Evolutionary conservation across 1,140 invertebrate genomes (phyloP), one percentile per base, ranked within the genome.

Genomic region (Bilobella aurantiaca): DNA sequence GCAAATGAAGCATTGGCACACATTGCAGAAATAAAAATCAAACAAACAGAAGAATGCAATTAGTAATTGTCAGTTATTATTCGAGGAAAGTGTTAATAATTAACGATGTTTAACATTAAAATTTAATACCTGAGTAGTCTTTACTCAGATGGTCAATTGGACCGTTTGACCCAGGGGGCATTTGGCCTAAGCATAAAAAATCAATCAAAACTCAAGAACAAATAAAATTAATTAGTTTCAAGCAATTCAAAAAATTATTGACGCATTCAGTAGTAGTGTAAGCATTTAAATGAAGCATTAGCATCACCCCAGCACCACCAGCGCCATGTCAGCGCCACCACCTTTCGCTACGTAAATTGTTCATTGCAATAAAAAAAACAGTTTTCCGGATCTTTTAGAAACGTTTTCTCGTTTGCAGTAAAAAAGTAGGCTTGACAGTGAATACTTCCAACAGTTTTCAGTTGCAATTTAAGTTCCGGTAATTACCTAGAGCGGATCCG

Each of bases 401-500:
- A n/a, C n/a, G n/a, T n/a, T n/a, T n/a, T n/a, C n/a, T n/a, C n/a
- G n/a, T n/a, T 12, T 31, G 3, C 25, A 56, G 49, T 14, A 21
- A 21, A 56, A 21, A 56, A 27, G 25, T 56, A 56, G 49, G 25
- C 5, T 5, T 5, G 25, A 21, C 5, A 57, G 8, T 12, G 53
- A 57, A 21, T 23, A 57, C n/a, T n/a, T n/a, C n/a, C n/a, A n/a
- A n/a, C n/a, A n/a, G n/a, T n/a, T n/a, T n/a, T n/a, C n/a, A n/a
- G n/a, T n/a, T n/a, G n/a, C n/a, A n/a, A n/a, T n/a, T n/a, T n/a
- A 21, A 56, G 18, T 21, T 21, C 8, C 25, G 12, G 5, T 56
- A 56, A 21, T 64, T 59, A 66, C 64, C 64, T 34, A 66, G 64
- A 53, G 58, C 64, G 30, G 64, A 61, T 28, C 58, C 64, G 56